phyloP scores from a whole-genome alignment of 2,113 vertebrate genomes.

The Oceanites oceanicus region DNA sequence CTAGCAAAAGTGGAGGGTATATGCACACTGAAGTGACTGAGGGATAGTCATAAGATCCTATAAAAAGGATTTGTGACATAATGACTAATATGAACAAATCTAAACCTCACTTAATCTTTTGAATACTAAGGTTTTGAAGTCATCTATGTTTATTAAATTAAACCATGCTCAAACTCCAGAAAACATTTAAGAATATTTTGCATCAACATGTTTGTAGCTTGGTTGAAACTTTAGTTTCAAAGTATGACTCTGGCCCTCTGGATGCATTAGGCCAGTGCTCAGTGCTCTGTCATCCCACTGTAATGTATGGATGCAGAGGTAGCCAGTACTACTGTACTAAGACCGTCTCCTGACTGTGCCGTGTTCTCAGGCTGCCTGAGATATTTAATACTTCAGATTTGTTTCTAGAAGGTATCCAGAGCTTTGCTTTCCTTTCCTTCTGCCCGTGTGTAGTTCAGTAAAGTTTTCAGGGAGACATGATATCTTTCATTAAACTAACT shows the following conservation, averaged over 20 bases:
- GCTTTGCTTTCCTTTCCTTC: not conserved
- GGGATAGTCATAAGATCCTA: not conserved
- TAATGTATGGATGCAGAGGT: accelerated
- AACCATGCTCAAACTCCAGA: not conserved
- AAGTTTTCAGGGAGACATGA: not conserved
- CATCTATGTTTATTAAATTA: not conserved
- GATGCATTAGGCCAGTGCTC: not conserved
- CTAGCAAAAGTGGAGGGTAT: not conserved
- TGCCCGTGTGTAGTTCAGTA: not conserved
- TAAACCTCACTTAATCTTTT: not conserved
- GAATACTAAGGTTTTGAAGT: not conserved
- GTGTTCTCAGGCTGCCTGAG: accelerated
- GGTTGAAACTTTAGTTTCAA: not conserved
- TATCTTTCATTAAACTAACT: not conserved
- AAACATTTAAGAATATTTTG: not conserved
- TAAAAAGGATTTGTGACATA: not conserved
- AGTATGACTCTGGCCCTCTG: not conserved
- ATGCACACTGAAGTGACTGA: not conserved
- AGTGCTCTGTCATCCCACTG: not conserved
- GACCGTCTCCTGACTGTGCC: not conserved
- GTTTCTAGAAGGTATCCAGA: not conserved
- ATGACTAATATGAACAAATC: not conserved
- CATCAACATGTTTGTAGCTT: not conserved
- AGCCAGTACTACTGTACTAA: not conserved
- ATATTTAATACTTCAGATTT: not conserved